These are phyloP conservation scores for Potamarius usumacintae DNA, from an alignment of 2,113 vertebrate genomes.

Conservation along the genomic window DNA sequence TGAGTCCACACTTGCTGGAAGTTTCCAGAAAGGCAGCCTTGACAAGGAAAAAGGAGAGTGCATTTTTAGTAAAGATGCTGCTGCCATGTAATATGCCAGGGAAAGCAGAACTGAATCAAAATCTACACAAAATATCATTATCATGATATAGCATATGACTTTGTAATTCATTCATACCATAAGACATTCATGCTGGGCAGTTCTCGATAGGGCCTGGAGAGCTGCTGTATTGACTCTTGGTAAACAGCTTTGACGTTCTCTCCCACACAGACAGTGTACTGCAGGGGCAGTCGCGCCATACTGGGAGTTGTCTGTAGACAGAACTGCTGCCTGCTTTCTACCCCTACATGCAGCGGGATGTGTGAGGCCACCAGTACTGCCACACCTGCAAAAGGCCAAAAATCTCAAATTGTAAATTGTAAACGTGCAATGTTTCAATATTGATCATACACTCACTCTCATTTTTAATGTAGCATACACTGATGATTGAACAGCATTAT, in stretches of 20 bases:
- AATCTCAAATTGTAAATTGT: neutral
- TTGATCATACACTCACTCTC: neutral
- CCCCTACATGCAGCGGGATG: constrained; percentile 72
- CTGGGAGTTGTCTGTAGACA: constrained; percentile 78
- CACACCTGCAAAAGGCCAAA: constrained; percentile 71
- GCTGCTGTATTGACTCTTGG: constrained; percentile 65
- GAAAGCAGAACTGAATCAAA: neutral
- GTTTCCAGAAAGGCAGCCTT: constrained; percentile 82
- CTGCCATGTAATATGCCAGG: neutral
- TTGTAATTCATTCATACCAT: constrained; percentile 64
- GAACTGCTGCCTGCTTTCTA: constrained; percentile 78
- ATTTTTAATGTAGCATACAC: neutral
- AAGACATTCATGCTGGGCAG: constrained; percentile 73
- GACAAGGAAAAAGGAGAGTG: neutral
- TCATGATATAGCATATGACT: neutral
- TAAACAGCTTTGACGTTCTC: constrained; percentile 70
- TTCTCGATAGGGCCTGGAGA: constrained; percentile 60
- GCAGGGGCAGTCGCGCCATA: constrained; percentile 68
- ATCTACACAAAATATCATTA: neutral
- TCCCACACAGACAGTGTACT: constrained; percentile 81
- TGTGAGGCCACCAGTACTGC: constrained; percentile 75
- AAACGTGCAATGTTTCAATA: neutral
- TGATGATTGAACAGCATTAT: neutral
- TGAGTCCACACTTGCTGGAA: constrained; percentile 68
- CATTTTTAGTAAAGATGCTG: neutral